phyloP scores from a whole-genome alignment of 1,140 invertebrate species.

The Drosophila sechellia region DNA sequence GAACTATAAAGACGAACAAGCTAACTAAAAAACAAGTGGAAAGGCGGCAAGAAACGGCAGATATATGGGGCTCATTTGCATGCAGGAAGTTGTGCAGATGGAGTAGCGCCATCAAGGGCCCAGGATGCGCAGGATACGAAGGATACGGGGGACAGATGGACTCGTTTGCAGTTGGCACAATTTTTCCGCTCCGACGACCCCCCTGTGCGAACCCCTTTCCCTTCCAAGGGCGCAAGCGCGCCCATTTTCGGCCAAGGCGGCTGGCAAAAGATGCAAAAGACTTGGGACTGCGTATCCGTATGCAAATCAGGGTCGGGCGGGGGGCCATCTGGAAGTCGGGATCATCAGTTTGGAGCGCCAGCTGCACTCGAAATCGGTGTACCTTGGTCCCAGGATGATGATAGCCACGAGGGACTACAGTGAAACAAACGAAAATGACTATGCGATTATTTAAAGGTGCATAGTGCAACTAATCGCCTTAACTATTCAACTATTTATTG shows the following conservation, averaged over 20 bases:
- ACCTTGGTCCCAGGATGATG: slow-evolving; percentile 28
- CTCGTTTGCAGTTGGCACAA: slow-evolving; percentile 58
- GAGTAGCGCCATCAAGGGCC: not conserved
- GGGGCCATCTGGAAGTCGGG: slow-evolving; percentile 18
- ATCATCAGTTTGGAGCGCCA: slow-evolving; percentile 52
- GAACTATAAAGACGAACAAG: slow-evolving; percentile 8
- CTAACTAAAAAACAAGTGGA: slow-evolving; percentile 21
- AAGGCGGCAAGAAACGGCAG: slow-evolving; percentile 24
- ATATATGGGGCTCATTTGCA: slow-evolving; percentile 77
- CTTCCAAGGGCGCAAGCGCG: slow-evolving; percentile 54
- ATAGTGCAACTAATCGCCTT: no score
- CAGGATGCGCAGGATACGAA: slow-evolving; percentile 1
- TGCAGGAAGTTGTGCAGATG: slow-evolving; percentile 47
- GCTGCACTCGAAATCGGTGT: slow-evolving; percentile 45
- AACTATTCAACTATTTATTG: no score
- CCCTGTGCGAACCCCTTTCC: not conserved
- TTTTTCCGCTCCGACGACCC: slow-evolving; percentile 27
- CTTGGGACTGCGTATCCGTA: slow-evolving; percentile 45
- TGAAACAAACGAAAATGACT: not conserved
- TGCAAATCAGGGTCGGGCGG: slow-evolving; percentile 49
- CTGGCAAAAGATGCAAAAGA: slow-evolving; percentile 15
- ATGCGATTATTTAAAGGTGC: not conserved
- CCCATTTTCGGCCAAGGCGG: slow-evolving; percentile 14
- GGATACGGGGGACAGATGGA: slow-evolving; percentile 26
- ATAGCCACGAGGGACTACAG: slow-evolving; percentile 14